A percentile compares a stretch with the other conserved stretches of the same genome.
phyloP scores from a whole-genome alignment of 2,113 vertebrate genomes.

The Apteryx owenii region DNA sequence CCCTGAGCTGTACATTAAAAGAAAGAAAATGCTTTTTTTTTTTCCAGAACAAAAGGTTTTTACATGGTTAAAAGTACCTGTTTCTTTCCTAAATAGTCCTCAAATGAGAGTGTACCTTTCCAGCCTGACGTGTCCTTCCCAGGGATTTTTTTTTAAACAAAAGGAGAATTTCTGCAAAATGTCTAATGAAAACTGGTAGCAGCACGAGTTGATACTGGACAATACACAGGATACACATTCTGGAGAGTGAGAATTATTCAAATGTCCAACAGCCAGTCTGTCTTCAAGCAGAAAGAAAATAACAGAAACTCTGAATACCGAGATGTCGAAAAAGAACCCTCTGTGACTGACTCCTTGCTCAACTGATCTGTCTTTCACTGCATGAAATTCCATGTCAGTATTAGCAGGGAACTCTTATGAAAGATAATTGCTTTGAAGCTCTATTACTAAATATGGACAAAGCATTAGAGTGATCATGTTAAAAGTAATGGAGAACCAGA shows the following conservation, averaged over 20 bases:
- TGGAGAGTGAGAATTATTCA: not conserved
- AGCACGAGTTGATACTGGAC: not conserved
- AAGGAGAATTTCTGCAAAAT: not conserved
- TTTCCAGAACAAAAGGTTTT: not conserved
- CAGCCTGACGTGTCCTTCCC: not conserved
- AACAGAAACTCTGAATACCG: not conserved
- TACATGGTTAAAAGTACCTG: not conserved
- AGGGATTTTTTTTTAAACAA: not conserved
- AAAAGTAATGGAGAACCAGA: not conserved
- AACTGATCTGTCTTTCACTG: not conserved
- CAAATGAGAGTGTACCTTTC: not conserved
- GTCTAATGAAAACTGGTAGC: not conserved
- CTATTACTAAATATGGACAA: not conserved
- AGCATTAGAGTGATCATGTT: not conserved
- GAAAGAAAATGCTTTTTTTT: not conserved
- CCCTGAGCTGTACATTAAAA: not conserved
- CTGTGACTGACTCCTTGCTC: not conserved
- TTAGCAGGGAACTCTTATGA: not conserved
- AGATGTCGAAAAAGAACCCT: not conserved
- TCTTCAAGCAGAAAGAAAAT: not conserved
- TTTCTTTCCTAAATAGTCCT: not conserved
- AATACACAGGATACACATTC: not conserved
- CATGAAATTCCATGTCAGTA: slow-evolving; percentile 9
- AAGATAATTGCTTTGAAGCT: slow-evolving; percentile 4
- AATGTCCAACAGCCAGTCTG: not conserved